Evolutionary conservation across 2,797 vertebrate genomes (phyloP), one percentile per base, ranked within the genome.

Genomic region (Erethizon dorsatum): DNA sequence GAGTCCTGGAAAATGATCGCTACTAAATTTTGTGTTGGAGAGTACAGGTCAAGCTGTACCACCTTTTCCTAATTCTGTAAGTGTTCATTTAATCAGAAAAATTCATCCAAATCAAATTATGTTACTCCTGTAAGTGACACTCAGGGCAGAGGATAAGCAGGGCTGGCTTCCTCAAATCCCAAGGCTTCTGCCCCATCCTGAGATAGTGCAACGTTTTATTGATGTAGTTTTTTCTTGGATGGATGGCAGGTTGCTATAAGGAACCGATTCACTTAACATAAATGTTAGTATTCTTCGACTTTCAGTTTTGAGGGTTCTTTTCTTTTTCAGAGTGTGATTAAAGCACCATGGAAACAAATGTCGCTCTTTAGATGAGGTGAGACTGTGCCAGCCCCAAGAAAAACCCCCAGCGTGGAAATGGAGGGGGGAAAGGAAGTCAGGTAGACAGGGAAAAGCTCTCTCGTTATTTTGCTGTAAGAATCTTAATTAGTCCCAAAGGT

Each of bases 401-500:
- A 98, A 98, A 98, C 98, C 98, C 83, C 98, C 97, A 97, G 98
- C 98, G 79, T 92, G 96, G 98, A 98, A 98, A 92, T 69, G 83
- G 10, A 96, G 22, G 1, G 0, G 37, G 28, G 56, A 67, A 86
- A 41, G 33, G 82, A 94, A 93, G 52, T 80, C 95, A 88, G 90
- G 92, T 11, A 96, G 91, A 98, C 96, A 95, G 69, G 94, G 96
- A 97, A 97, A 98, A 98, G 94, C 57, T 98, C 93, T 98, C 98
- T 98, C 97, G 97, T 98, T 98, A 98, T 98, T 98, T 98, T 97
- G 92, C 96, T 98, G 47, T 98, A 98, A 98, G 98, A 98, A 98
- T 98, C 98, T 98, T 99, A 99, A 99, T 99, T 98, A 98, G 97
- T 99, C 98, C 98, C 98, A 98, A 97, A 98, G 98, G 98, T 93